Evolutionary conservation across 1,140 invertebrate genomes (phyloP), one percentile per base, ranked within the genome.

Genomic region (Riptortus pedestris): DNA sequence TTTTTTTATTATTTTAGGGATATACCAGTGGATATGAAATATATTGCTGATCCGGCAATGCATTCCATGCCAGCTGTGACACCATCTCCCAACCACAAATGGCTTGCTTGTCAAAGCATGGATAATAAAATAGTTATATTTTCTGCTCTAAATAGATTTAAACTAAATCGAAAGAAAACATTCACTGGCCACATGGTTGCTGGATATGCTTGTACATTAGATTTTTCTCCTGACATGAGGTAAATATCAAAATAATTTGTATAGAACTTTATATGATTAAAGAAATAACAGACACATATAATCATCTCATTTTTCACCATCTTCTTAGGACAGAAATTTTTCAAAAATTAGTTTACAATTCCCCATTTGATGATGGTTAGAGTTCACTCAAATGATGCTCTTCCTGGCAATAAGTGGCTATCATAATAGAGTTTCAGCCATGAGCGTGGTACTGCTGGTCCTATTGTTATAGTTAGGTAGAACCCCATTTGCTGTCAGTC

Each of bases 1-100:
- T n/a, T n/a, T n/a, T n/a, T n/a, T n/a, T n/a, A n/a, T n/a, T n/a
- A n/a, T 14, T 73, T 66, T 71, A 91, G 87, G 88, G 95, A 99
- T 74, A 97, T 99, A 73, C 97, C 96, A 0, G 96, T 99, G 2
- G 96, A 99, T 75, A 98, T 99, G 87, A 99, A 99, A 75, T 98
- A 99, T 73, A 99, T 99, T 70, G 96, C 96, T n/a, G 96, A 99
- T 79, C 96, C 96, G 2, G 88, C 90, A 1, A 97, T 99, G 93
- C 96, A 99, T 78, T 98, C 95, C 4, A 97, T 99, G 87, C 97
- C 97, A 0, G 87, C 93, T 1, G 94, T 98, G 0, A 93, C 93
- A 0, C 79, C 88, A 16, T 88, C 94, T 0, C 95, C 93, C 1
- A 99, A 98, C 79, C 89, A 92, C 71, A 99, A 99, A 78, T 99